Evolutionary conservation across 2,888 invertebrate species (phyloP), one percentile per base, ranked within the genome.

Genomic region (Heliconius cydno): DNA sequence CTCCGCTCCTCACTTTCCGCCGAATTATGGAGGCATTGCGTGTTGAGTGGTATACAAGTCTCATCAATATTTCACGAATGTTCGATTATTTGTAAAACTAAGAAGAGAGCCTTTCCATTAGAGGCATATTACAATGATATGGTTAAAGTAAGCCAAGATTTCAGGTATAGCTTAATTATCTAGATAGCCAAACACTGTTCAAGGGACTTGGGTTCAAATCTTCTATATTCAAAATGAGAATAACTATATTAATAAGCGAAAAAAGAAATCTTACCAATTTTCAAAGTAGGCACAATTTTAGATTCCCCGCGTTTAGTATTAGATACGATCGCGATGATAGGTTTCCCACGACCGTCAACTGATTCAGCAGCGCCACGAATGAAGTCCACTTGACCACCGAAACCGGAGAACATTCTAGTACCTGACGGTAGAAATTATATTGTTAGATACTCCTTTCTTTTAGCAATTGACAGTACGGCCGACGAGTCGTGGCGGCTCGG

Each of bases 381-480:
- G 90, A 99, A 99, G 93, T 99, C 99, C 65, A 98, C 97, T 90
- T 99, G 99, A 0, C 98, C 98, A 19, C 99, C 99, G 90, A 98
- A 98, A 13, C 98, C 98, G 0, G 97, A 97, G 88, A 96, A 97
- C 96, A 97, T 96, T 80, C 96, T 95, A 0, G 96, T 96, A 38
- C 96, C 96, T 92, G 90, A 6, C 3, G n/a, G 13, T 34, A 63
- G 34, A n/a, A 73, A 57, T 25, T 25, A 38, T 38, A 25, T 41
- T 46, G 25, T 25, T 70, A 60, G 9, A 22, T 60, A 60, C 19
- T 60, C n/a, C n/a, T 60, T 60, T 60, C 7, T 60, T n/a, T 60
- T 60, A 52, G 19, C 19, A 52, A 52, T 2, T 52, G 19, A 19
- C 13, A 13, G 52, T 52, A 46, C 52, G 6, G 19, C 52, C 52